Evolutionary conservation across 2,888 invertebrate genomes (phyloP).

Genomic region (Schrankia costaestrigalis): DNA sequence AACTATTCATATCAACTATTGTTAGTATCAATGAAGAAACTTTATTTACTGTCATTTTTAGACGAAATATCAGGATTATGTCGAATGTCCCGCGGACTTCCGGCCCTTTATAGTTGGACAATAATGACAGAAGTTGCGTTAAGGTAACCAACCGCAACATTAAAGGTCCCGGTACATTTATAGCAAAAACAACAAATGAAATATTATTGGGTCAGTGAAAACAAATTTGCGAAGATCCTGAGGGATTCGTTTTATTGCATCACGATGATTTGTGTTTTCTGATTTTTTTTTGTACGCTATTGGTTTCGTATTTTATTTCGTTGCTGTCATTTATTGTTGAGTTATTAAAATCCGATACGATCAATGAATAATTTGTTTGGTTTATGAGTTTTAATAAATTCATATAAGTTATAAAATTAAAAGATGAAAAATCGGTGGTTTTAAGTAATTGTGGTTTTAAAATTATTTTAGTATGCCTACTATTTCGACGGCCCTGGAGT

Average conservation of each 20-base stretch:
- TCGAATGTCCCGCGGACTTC: constrained; percentile 58
- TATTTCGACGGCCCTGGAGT: no score
- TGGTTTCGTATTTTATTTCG: constrained; percentile 6
- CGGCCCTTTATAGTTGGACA: constrained; percentile 54
- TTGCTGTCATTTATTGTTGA: no score
- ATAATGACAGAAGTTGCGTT: constrained; percentile 45
- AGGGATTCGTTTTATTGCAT: constrained; percentile 15
- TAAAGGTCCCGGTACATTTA: constrained; percentile 18
- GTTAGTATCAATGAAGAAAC: constrained; percentile 54
- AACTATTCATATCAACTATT: constrained; percentile 46
- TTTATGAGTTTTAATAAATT: no score
- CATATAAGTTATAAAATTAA: no score
- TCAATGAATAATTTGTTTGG: no score
- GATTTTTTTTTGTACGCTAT: constrained; percentile 9
- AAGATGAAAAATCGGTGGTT: no score
- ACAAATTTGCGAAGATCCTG: constrained; percentile 31
- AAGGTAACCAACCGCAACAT: constrained; percentile 55
- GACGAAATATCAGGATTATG: constrained; percentile 46
- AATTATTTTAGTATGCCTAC: no score
- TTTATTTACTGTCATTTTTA: constrained; percentile 70
- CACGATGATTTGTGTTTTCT: constrained; percentile 16
- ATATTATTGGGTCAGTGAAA: constrained; percentile 25
- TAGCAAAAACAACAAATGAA: constrained; percentile 23
- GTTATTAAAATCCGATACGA: no score
- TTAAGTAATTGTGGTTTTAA: no score